phyloP scores from a whole-genome alignment of 2,888 invertebrate species.

The Pyrgus malvae region DNA sequence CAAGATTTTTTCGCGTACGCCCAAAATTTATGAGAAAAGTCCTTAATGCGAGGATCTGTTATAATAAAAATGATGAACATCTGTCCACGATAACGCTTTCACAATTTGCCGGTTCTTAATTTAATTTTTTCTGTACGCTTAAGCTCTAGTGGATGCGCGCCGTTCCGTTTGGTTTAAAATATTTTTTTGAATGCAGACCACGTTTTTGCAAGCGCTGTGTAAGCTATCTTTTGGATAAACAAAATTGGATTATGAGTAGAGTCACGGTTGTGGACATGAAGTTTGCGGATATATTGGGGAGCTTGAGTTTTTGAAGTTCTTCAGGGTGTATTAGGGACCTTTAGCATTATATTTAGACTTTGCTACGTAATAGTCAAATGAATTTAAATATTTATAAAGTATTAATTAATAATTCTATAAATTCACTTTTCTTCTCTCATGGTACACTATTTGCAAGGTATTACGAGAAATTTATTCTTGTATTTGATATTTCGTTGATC shows the following conservation, averaged over 20 bases:
- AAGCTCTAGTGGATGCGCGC: not conserved
- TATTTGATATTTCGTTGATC: no score
- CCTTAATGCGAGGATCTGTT: conserved; percentile 22
- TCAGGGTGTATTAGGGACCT: no score
- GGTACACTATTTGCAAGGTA: no score
- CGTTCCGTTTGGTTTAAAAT: not conserved
- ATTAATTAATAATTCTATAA: no score
- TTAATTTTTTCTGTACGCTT: conserved; percentile 13
- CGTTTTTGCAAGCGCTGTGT: conserved; percentile 10
- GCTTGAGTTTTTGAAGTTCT: not conserved
- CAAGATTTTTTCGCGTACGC: conserved; percentile 22
- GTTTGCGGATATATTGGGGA: not conserved
- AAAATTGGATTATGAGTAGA: conserved; percentile 6
- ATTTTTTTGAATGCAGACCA: conserved; percentile 10
- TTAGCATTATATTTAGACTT: no score
- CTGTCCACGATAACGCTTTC: conserved; percentile 14
- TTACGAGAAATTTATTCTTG: no score
- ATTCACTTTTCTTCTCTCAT: no score
- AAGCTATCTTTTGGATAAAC: conserved; percentile 14
- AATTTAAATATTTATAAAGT: no score
- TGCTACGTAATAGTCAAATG: no score
- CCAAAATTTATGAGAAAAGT: conserved; percentile 24
- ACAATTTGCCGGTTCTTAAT: conserved; percentile 17
- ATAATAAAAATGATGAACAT: conserved; percentile 27
- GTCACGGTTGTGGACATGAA: not conserved